Conservation (phyloP, 2,113 vertebrate genomes). For the Corapipo altera region DNA sequence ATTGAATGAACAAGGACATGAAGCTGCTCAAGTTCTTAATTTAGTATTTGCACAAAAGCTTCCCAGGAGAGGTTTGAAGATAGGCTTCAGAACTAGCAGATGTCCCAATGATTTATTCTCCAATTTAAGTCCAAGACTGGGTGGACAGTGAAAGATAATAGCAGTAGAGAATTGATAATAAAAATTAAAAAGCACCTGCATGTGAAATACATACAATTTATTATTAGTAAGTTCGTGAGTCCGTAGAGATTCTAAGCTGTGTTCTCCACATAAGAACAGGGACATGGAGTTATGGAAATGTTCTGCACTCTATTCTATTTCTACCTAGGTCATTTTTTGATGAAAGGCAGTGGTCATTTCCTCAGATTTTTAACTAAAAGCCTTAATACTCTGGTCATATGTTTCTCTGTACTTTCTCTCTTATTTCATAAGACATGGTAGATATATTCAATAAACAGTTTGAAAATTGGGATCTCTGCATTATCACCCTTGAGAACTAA, state of each 20-base stretch:
- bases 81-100: neutral
- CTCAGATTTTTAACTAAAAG: neutral
- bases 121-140: neutral
- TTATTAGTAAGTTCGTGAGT: neutral
- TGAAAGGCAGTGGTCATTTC: neutral
- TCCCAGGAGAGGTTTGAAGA: neutral
- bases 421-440: neutral
- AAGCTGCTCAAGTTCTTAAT: constrained; percentile 10
- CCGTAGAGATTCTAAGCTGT: neutral
- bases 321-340: neutral
- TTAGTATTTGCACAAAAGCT: constrained; percentile 11
- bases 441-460: neutral
- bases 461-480: neutral
- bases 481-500: neutral
- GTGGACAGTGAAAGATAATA: neutral
- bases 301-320: neutral
- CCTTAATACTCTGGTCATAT: neutral
- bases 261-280: neutral
- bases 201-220: neutral
- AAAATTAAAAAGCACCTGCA: neutral
- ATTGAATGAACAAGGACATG: neutral
- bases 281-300: neutral
- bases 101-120: constrained; percentile 10
- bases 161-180: neutral
- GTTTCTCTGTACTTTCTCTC: neutral